Base-by-base conservation (phyloP, 1,140 invertebrate genomes). In the Drosophila parvula region DNA sequence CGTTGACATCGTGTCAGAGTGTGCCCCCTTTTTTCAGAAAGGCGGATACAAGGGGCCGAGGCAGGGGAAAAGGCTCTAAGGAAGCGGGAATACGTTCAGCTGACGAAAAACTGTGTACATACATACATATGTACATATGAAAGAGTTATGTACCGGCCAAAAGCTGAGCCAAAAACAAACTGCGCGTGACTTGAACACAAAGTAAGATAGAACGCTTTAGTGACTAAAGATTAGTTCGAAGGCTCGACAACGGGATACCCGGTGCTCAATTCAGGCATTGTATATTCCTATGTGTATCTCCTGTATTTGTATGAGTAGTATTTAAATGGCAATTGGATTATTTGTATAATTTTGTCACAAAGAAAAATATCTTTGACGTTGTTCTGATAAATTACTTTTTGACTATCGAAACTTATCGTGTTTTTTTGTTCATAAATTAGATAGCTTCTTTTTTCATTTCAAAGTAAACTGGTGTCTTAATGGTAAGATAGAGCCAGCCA, bases 141-240 rank as follows among this genome's bases (percentile, higher is more conserved):
- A 74, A 81, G 79, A 81, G 79, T 81, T 81, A 78, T 74, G 61
- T 78, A 22, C 22, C 22, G 22, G 74, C 58, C 51, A 69, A 74
- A 74, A 81, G 79, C 45, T 41, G 36, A 64, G 50, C 30, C 40
- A 68, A 63, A 62, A 60, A 74, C 44, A 55, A 51, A 41, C 38
- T 41, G 73, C 68, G 74, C 79, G 79, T 82, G 79, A 82, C 79
- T 81, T 68, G 74, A 69, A 78, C 68, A 57, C 79, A 74, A 78
- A 81, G 67, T 12, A 51, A 22, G 41, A 32, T 51, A 57, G 32
- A 36, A 18, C 16, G 32, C 50, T 53, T 43, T 47, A 12, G 12
- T 14, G 34, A 40, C 9, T 11, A n/a, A n/a, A 38, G 12, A 38
- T 10, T 36, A 27, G 18, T 38, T 12, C 12, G 9, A 14, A 34